These are phyloP conservation scores for Caloenas nicobarica DNA, from an alignment of 2,113 vertebrate genomes.

Conservation along the genomic window DNA sequence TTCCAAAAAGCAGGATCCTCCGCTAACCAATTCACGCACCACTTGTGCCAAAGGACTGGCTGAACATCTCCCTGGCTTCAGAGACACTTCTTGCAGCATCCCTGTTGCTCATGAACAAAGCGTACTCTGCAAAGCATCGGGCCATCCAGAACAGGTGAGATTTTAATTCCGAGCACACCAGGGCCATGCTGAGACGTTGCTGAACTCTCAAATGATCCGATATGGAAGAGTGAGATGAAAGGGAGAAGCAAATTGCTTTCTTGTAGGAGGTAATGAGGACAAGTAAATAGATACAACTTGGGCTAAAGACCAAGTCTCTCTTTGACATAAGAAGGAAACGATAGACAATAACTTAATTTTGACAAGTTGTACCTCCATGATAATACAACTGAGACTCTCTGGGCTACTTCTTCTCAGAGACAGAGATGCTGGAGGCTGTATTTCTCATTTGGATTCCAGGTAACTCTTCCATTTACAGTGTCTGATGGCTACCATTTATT, in stretches of 20 bases:
- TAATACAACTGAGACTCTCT: not conserved
- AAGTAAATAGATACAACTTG: not conserved
- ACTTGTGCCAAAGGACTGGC: not conserved
- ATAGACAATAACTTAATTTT: not conserved
- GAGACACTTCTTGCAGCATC: not conserved
- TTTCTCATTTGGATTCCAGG: not conserved
- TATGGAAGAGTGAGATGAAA: not conserved
- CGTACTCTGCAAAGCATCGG: not conserved
- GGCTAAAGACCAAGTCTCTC: not conserved
- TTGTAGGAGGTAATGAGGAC: not conserved
- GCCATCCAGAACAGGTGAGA: not conserved
- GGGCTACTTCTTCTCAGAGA: not conserved
- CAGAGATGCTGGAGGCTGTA: not conserved
- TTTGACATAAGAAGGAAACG: not conserved
- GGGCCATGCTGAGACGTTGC: not conserved
- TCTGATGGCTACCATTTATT: not conserved
- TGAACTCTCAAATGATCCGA: not conserved
- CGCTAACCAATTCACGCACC: not conserved
- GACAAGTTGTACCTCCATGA: not conserved
- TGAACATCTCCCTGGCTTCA: not conserved
- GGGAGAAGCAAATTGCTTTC: not conserved
- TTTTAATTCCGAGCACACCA: not conserved
- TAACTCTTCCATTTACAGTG: not conserved
- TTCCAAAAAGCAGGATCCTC: not conserved
- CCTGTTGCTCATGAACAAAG: fast-evolving